These are phyloP conservation scores for Neotoma lepida DNA, from an alignment of 2,113 vertebrate species.

Conservation along the genomic window DNA sequence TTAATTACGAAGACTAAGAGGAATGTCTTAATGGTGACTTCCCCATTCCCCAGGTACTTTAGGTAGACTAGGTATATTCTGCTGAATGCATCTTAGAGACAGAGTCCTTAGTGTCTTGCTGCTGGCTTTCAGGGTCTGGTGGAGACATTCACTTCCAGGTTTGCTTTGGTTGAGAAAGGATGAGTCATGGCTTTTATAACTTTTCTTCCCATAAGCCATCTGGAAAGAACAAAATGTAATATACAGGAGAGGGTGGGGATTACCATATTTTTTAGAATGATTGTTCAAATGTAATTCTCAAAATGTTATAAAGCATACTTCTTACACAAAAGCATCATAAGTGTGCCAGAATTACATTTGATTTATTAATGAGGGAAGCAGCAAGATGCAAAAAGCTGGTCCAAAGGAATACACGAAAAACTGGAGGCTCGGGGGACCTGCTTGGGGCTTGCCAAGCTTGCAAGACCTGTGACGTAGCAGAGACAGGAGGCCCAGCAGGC, in stretches of 20 bases:
- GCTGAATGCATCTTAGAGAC: neutral
- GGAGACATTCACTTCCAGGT: neutral
- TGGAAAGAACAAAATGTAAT: neutral
- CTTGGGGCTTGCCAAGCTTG: neutral
- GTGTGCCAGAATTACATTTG: neutral
- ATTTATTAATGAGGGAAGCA: neutral
- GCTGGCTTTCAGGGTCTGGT: neutral
- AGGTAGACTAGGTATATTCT: neutral
- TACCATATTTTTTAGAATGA: neutral
- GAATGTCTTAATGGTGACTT: neutral
- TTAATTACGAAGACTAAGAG: neutral
- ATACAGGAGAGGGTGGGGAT: neutral
- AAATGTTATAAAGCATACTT: constrained; percentile 17
- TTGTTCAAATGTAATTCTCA: constrained; percentile 29
- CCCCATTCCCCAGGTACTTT: neutral
- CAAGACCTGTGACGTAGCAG: neutral
- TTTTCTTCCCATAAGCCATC: neutral
- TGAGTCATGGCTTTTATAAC: neutral
- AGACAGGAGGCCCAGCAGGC: neutral
- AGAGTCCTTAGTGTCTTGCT: neutral
- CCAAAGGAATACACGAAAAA: neutral
- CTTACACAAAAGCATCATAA: neutral
- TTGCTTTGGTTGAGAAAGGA: neutral
- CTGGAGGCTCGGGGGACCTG: neutral
- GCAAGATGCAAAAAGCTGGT: neutral